phyloP scores from a whole-genome alignment of 2,888 invertebrate species.

The Nasonovia ribisnigri region DNA sequence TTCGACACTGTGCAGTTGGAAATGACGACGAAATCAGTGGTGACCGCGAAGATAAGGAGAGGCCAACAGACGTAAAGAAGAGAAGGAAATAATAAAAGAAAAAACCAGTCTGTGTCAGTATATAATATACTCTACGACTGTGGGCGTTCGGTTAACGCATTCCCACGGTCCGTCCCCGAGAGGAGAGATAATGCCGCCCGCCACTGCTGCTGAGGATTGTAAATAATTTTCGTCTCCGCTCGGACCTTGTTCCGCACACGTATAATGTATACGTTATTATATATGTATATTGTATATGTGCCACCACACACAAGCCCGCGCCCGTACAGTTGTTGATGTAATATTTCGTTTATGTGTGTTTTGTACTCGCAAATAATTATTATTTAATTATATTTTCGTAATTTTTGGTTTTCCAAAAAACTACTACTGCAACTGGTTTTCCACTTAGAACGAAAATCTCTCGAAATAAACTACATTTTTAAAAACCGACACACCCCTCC shows the following conservation, averaged over 20 bases:
- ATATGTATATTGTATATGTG: not conserved
- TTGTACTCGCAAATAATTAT: slow-evolving; percentile 27
- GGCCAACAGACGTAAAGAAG: slow-evolving; percentile 4
- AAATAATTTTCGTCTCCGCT: slow-evolving; percentile 46
- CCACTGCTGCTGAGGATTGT: slow-evolving; percentile 33
- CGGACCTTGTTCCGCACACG: not conserved
- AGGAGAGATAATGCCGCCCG: slow-evolving; percentile 51
- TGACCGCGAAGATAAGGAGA: not conserved
- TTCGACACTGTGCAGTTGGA: not conserved
- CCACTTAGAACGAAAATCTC: not conserved
- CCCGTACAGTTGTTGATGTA: not conserved
- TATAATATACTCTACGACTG: slow-evolving; percentile 21
- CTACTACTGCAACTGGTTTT: not conserved
- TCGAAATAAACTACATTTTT: not conserved
- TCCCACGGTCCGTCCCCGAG: slow-evolving; percentile 57
- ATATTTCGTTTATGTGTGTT: not conserved
- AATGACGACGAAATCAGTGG: slow-evolving; percentile 38
- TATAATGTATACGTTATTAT: not conserved
- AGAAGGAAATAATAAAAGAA: slow-evolving; percentile 26
- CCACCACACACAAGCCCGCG: not conserved
- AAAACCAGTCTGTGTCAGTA: slow-evolving; percentile 51
- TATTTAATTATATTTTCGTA: not conserved
- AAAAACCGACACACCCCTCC: not conserved
- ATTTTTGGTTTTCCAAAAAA: slow-evolving; percentile 28
- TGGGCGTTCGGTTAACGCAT: slow-evolving; percentile 65